A percentile compares a stretch with the other conserved stretches of the same genome.
Evolutionary conservation across 2,797 vertebrate species (phyloP).

Genomic region (Babyrousa celebensis): DNA sequence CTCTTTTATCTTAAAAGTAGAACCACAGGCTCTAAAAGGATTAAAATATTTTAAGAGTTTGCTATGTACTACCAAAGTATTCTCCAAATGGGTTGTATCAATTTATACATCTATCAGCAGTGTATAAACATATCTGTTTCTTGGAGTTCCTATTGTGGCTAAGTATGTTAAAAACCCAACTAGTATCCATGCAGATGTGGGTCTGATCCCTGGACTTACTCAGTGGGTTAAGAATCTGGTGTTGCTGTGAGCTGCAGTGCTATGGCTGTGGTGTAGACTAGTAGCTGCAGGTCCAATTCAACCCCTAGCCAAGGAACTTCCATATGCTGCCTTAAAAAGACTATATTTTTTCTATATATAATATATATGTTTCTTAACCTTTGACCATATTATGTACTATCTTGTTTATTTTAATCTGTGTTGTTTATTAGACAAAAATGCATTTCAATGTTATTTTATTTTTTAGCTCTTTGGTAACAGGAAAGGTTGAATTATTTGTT

Average conservation of each 20-base stretch:
- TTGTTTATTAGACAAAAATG: background rate
- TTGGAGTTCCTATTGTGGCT: background rate
- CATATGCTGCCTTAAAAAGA: no score
- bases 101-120: background rate
- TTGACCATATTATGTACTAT: background rate
- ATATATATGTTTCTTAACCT: background rate
- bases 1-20: conserved; percentile 18
- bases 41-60: background rate
- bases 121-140: background rate
- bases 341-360: no score
- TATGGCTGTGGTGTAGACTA: no score
- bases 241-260: no score
- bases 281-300: no score
- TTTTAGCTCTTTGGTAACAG: background rate
- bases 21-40: background rate
- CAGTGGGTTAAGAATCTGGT: no score
- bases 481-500: conserved; percentile 4
- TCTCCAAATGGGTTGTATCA: background rate
- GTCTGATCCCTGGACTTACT: no score
- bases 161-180: no score
- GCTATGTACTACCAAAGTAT: background rate
- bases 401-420: conserved; percentile 20
- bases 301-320: no score
- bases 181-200: no score
- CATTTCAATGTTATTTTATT: background rate